These are phyloP conservation scores for Onychomys leucogaster DNA, from an alignment of 2,797 vertebrate species.

Conservation along the genomic window DNA sequence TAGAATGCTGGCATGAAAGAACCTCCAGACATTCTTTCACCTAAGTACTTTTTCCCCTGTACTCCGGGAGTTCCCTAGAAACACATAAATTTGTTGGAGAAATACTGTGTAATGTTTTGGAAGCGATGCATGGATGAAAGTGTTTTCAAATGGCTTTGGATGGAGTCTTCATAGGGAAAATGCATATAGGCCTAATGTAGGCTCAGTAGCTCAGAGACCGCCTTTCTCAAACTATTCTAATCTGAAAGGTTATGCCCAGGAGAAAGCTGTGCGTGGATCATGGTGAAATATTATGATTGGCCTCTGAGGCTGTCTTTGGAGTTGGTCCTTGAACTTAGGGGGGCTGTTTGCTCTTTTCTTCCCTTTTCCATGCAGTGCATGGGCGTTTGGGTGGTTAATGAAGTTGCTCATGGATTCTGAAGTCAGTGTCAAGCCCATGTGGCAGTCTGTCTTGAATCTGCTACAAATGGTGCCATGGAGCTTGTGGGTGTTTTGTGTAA, in stretches of 20 bases:
- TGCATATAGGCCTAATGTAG: not conserved
- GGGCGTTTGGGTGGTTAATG: not conserved
- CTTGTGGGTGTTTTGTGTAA: slow-evolving; percentile 79
- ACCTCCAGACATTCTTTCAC: slow-evolving; percentile 68
- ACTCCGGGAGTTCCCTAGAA: slow-evolving; percentile 73
- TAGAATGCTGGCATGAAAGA: slow-evolving; percentile 74
- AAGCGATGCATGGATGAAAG: slow-evolving; percentile 38
- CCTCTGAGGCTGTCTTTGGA: slow-evolving; percentile 36
- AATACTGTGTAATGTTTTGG: slow-evolving; percentile 74
- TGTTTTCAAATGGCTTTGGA: slow-evolving; percentile 72
- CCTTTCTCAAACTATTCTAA: slow-evolving; percentile 48
- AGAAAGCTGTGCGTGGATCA: not conserved
- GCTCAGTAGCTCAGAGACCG: not conserved
- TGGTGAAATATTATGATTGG: not conserved
- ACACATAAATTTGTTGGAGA: slow-evolving; percentile 70
- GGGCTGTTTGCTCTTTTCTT: not conserved
- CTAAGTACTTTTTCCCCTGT: not conserved
- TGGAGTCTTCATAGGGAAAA: slow-evolving; percentile 62
- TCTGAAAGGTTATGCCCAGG: not conserved
- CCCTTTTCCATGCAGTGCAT: not conserved
- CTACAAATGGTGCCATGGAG: slow-evolving; percentile 80
- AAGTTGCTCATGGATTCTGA: slow-evolving; percentile 45
- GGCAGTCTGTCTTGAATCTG: slow-evolving; percentile 27
- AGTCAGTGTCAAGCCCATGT: slow-evolving; percentile 30
- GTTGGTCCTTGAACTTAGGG: not conserved